phyloP scores from a whole-genome alignment of 1,140 invertebrate species.

The Drosophila insularis region DNA sequence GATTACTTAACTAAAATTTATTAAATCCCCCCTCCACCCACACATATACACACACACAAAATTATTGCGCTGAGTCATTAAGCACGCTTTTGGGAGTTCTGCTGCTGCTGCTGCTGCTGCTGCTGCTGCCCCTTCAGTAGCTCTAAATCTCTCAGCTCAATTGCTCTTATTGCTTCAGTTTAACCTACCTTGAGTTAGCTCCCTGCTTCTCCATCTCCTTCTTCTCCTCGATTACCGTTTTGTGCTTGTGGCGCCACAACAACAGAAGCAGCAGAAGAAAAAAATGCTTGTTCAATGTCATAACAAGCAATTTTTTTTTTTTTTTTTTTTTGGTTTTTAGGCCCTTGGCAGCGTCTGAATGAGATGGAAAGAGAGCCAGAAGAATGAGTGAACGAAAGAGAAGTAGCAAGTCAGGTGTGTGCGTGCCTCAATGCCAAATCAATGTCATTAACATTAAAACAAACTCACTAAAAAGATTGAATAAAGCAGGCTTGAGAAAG shows the following conservation, averaged over 20 bases:
- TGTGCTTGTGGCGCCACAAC: slow-evolving; percentile 43
- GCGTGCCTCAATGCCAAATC: slow-evolving; percentile 71
- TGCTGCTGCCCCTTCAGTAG: slow-evolving; percentile 18
- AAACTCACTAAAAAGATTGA: slow-evolving; percentile 76
- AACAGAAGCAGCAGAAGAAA: slow-evolving; percentile 29
- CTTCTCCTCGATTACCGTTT: slow-evolving; percentile 33
- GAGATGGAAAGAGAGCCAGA: neutral
- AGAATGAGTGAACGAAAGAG: slow-evolving; percentile 19
- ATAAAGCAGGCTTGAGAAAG: slow-evolving; percentile 61
- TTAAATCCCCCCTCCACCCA: neutral
- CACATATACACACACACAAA: neutral
- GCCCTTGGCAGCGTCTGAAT: slow-evolving; percentile 45
- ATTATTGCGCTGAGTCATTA: slow-evolving; percentile 33
- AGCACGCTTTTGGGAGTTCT: slow-evolving; percentile 35
- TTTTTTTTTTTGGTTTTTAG: slow-evolving; percentile 18
- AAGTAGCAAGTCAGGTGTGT: slow-evolving; percentile 38
- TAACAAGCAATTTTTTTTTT: slow-evolving; percentile 44
- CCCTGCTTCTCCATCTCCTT: slow-evolving; percentile 25
- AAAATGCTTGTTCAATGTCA: slow-evolving; percentile 64
- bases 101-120: slow-evolving; percentile 17
- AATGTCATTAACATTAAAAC: slow-evolving; percentile 80
- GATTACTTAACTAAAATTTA: neutral
- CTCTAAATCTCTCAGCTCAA: slow-evolving; percentile 32
- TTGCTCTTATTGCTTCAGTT: slow-evolving; percentile 28
- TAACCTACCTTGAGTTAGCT: slow-evolving; percentile 30